These are phyloP conservation scores for Ceriagrion tenellum DNA, from an alignment of 2,888 invertebrate genomes.

Conservation along the genomic window DNA sequence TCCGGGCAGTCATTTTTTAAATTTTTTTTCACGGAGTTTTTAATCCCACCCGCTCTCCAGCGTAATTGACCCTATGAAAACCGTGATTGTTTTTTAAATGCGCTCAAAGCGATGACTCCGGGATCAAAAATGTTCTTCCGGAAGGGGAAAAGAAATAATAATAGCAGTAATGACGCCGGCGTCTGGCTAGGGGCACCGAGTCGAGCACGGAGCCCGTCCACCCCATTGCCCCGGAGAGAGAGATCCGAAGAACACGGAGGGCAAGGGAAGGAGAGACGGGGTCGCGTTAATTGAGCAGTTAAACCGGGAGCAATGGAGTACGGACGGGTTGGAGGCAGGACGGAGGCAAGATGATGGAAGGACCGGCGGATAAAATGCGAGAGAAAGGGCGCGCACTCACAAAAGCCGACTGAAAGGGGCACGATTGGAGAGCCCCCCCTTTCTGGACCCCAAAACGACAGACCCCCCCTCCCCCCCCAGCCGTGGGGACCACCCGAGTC, in stretches of 20 bases:
- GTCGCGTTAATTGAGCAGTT: background rate
- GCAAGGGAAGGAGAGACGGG: background rate
- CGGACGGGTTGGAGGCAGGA: background rate
- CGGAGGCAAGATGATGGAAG: background rate
- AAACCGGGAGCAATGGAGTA: background rate
- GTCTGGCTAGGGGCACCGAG: background rate
- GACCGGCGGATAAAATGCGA: background rate
- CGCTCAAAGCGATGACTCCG: background rate
- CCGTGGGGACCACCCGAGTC: background rate
- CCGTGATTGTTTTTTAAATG: slow-evolving; percentile 32
- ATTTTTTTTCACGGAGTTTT: background rate
- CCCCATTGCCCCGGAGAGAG: background rate
- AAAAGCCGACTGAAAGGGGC: background rate
- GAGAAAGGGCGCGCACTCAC: background rate
- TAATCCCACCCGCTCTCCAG: background rate
- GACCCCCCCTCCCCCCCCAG: background rate
- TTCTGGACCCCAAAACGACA: background rate
- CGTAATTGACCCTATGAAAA: slow-evolving; percentile 36
- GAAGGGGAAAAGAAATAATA: background rate
- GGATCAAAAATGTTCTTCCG: slow-evolving; percentile 35
- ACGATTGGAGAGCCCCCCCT: background rate
- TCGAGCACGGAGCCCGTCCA: background rate
- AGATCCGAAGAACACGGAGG: background rate
- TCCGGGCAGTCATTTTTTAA: background rate
- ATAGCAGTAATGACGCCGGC: background rate